These are phyloP conservation scores for Parazoanthus swiftii DNA, from an alignment of 92 coral and sea anemone genomes.

Conservation along the genomic window DNA sequence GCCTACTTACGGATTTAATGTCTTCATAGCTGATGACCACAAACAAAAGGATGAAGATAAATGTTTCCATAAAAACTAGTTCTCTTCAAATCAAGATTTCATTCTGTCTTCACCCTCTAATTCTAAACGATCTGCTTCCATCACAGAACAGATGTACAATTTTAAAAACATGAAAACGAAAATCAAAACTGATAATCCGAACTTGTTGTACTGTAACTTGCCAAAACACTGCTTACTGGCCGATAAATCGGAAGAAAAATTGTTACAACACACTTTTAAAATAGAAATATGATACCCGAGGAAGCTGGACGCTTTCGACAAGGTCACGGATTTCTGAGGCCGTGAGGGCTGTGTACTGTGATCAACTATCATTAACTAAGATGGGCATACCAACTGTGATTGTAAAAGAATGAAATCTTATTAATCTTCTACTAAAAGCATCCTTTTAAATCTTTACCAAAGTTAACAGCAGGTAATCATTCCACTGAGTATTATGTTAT, in stretches of 20 bases:
- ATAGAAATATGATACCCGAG: neutral
- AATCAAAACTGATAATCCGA: neutral
- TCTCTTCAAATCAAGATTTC: no score
- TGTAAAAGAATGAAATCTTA: neutral
- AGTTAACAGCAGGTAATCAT: neutral
- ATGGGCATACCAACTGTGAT: neutral
- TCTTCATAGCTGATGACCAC: no score
- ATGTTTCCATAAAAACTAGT: no score
- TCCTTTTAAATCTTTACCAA: neutral
- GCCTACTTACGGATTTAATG: no score
- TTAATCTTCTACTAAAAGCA: neutral
- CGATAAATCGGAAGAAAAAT: neutral
- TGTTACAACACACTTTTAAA: neutral
- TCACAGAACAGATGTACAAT: no score
- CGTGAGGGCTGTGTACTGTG: neutral
- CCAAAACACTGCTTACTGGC: neutral
- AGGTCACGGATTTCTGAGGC: no score
- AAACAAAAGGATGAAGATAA: no score
- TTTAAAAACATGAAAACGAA: no score
- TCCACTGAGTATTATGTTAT: neutral
- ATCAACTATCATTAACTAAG: neutral
- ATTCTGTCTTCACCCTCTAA: no score
- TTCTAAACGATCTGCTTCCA: no score
- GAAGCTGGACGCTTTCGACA: no score
- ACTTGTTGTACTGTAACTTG: neutral